These are phyloP conservation scores for Ochlodes sylvanus DNA, from an alignment of 2,888 invertebrate genomes.

Conservation along the genomic window DNA sequence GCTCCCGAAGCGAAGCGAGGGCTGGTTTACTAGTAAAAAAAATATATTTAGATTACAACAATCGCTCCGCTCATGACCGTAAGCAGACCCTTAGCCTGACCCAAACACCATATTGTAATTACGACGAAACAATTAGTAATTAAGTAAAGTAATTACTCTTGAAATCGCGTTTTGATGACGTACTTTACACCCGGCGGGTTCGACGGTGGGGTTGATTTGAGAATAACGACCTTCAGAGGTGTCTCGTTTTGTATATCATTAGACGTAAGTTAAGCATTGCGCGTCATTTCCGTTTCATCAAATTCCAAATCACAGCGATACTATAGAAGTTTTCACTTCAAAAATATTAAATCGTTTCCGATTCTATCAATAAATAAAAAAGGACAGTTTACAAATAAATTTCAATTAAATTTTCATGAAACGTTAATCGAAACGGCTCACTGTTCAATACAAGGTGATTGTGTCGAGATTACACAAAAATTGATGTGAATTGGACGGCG, in stretches of 20 bases:
- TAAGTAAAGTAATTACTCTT: slow-evolving; percentile 48
- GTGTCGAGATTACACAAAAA: neutral
- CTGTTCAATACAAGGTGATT: neutral
- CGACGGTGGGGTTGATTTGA: slow-evolving; percentile 15
- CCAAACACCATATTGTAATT: slow-evolving; percentile 47
- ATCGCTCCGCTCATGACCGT: slow-evolving; percentile 13
- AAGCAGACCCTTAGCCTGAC: slow-evolving; percentile 8
- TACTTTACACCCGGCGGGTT: slow-evolving; percentile 39
- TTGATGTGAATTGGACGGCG: neutral
- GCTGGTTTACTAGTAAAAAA: too few relatives aligned
- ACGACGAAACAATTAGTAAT: slow-evolving; percentile 54
- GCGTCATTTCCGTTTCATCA: too few relatives aligned
- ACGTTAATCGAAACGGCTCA: neutral
- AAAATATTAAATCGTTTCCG: too few relatives aligned
- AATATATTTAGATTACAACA: too few relatives aligned
- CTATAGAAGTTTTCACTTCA: too few relatives aligned
- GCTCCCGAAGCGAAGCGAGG: too few relatives aligned
- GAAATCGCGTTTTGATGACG: slow-evolving; percentile 48
- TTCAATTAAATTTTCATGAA: too few relatives aligned
- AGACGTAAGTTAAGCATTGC: too few relatives aligned
- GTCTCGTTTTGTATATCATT: neutral
- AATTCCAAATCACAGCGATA: too few relatives aligned
- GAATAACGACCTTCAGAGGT: slow-evolving; percentile 5
- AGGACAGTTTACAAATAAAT: too few relatives aligned
- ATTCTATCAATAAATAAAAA: neutral